Base-by-base conservation (phyloP, 35 echinoderm and acorn worm species). In the Lytechinus variegatus region DNA sequence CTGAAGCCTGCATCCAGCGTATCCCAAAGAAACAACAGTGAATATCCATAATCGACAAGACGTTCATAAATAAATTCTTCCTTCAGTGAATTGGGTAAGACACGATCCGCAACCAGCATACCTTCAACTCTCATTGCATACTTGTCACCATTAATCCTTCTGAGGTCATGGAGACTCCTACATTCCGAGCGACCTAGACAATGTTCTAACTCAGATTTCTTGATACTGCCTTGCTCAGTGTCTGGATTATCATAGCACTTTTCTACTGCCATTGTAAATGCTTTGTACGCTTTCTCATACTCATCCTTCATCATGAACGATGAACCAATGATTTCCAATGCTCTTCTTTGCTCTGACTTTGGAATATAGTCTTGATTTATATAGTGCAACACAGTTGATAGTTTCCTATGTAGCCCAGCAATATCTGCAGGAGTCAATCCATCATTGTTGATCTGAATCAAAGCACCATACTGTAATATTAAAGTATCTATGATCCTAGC, bases 71-170 rank as follows among this genome's bases (percentile, higher is more conserved):
- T 24, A 79, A 79, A 79, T 24, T 79, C 66, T 24, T 5, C 4
- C 19, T 79, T 79, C 66, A 79, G 66, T n/a, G 66, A 79, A 79
- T 79, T 19, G 19, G 66, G 66, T 7, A 79, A 79, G n/a, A 79
- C 66, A 79, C 66, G 66, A 5, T 79, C 66, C 3, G 19, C 66
- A 79, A 79, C 66, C 6, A 79, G 66, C 4, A 79, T 79, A 79
- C 66, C 66, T 24, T 79, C 66, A 79, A 79, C 66, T 79, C n/a
- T 79, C 66, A 79, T 79, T 79, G 66, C 66, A 79, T 79, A 24
- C 6, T 79, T 79, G 19, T 79, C 66, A 79, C 66, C 66, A 16
- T 79, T 79, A 24, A 79, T 79, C 66, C 24, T 79, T 79, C 66
- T 79, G 4, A 79, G 21, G 66, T 79, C 66, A 24, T 79, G 19